Base-by-base conservation (phyloP, 2,888 invertebrate genomes). In the Tubiluchus corallicola region DNA sequence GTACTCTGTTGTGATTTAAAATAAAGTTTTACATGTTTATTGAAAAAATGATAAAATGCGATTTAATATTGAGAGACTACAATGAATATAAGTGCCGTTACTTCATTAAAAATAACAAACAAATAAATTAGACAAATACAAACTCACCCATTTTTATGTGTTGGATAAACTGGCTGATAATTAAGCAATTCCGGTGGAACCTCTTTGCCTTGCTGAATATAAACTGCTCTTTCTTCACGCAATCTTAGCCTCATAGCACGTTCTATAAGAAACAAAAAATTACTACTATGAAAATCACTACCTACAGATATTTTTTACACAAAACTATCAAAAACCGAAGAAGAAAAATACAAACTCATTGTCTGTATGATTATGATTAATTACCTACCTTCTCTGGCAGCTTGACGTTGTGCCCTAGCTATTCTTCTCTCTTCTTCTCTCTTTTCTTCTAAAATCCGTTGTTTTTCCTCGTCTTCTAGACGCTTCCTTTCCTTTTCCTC, bases 181-280 rank as follows among this genome's bases (percentile, higher is more conserved):
- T 29, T 17, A 42, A 56, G 50, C 43, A 60, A 49, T 37, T 60
- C 59, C 13, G 56, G 55, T 21, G 61, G 60, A 2, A 61, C 55
- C 42, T 59, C 59, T 45, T 54, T 54, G 4, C 60, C 60, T 13
- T 49, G 44, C 5, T 38, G 38, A 9, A 50, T 5, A 39, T 46
- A 37, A 41, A 43, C 29, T 9, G 45, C 46, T 5, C 52, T 47
- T 45, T 57, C 55, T 2, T 58, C 55, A 21, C 57, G 42, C 19
- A 58, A 41, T 17, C 52, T 47, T 2, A 57, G 54, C 15, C 61
- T 46, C 37, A 53, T 52, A 2, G 57, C 52, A 43, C 61, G 49
- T 46, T 60, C 61, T 61, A 48, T 13, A 51, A 48, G 38, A 4
- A 49, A 15, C 17, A 46, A 3, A 16, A 17, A n/a, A n/a, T n/a